Base-by-base conservation (phyloP, 1,140 invertebrate species). In the Maconellicoccus hirsutus region DNA sequence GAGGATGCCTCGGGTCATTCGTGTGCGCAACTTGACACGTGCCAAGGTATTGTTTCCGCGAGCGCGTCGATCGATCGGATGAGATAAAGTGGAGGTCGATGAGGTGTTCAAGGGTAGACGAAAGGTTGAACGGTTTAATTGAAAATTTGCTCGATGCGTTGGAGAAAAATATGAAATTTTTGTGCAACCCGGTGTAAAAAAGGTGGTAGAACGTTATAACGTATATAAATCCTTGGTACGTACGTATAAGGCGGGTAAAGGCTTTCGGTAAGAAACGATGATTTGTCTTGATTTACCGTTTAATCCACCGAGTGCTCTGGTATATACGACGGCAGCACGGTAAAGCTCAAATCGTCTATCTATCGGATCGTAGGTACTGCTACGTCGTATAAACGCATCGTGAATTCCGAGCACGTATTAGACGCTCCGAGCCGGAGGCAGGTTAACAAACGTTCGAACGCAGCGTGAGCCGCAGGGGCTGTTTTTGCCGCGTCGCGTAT, bases 241-340 rank as follows among this genome's bases (percentile, higher is more conserved):
- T 33, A 33, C 29, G 12, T 12, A n/a, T n/a, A n/a, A n/a, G n/a
- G n/a, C n/a, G n/a, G n/a, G n/a, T n/a, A n/a, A n/a, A n/a, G n/a
- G 42, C 42, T 52, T 52, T 52, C 42, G 42, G 6, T 52, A 52
- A 52, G 42, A 52, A 52, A 52, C 42, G 42, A 52, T 52, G 42
- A 52, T 52, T 52, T 52, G 42, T 52, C 42, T 52, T 52, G 42
- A 52, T 52, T 52, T 52, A 52, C 42, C 42, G 42, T 52, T 52
- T 52, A 52, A 52, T 52, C 42, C 42, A 52, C 6, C 10, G n/a
- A 52, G 42, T 52, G 42, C 42, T 52, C 29, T 33, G 29, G 29
- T 12, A 33, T 33, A 3, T 12, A 12, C 29, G 29, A 33, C 29
- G 29, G 12, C 29, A 12, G 29, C 29, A 33, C 42, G 42, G 33